Base-by-base conservation (phyloP, 2,888 invertebrate genomes). In the Drosophila planitibia region DNA sequence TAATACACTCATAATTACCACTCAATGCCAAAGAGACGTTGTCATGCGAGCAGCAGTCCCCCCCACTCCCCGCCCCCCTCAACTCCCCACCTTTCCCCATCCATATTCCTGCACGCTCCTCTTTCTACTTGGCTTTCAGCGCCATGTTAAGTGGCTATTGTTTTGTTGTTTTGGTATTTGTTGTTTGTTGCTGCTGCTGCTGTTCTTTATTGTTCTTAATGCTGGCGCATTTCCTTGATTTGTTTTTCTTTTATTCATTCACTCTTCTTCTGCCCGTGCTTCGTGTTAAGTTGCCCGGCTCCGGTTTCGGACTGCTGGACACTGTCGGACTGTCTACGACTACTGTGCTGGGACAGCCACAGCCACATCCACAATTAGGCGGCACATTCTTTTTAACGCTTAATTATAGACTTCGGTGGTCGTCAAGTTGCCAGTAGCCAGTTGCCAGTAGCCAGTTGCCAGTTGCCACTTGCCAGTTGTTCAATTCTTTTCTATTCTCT, bases 351-450 rank as follows among this genome's bases (percentile, higher is more conserved):
- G 3, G 22, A 28, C 28, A 28, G 2, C 57, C 76, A 80, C 85
- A 30, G 6, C 32, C 35, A 35, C 71, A 69, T 70, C 68, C 76
- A 79, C 89, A 83, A 87, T 87, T 88, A 90, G 91, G 80, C 87
- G 90, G 90, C 86, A 80, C 73, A 90, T 85, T 89, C 86, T 81
- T 81, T 76, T 78, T 75, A 81, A 76, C 82, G 89, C 89, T 87
- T 90, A 87, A 87, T 87, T 87, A 87, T 79, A 87, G 80, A 70
- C 71, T 71, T 41, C 54, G 58, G 68, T 74, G 80, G 75, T 81
- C 73, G 76, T 68, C 82, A 64, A 61, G 74, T 57, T 64, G 25
- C 47, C 39, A 35, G 28, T 47, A 1, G 30, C 30, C 30, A 30
- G 30, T 30, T 1, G 30, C 30, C 30, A 30, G 6, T 7, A 0